Base-by-base conservation (phyloP, 2,888 invertebrate genomes). In the Mellilla xanthometata region DNA sequence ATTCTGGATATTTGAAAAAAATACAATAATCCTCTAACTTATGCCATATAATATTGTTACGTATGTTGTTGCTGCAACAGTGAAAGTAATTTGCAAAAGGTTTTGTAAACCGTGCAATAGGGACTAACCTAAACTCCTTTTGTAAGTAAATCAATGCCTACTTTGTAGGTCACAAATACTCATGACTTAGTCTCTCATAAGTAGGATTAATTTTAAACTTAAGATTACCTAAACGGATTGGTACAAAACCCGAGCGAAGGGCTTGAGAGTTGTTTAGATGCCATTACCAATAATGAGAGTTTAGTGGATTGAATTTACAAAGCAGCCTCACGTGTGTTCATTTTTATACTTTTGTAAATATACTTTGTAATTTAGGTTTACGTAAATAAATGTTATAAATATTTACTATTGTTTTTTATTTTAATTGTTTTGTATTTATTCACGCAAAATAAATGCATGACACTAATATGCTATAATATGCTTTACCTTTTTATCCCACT, bases 341-440 rank as follows among this genome's bases (percentile, higher is more conserved):
- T 56, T 62, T 59, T 62, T 76, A 60, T 69, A 77, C 76, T 81
- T 77, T 83, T 86, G 86, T 86, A 86, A 73, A 85, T 85, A 85
- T 62, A 13, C 8, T 36, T 27, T 27, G 8, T 75, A 72, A 68
- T 62, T 67, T 76, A 76, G 71, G 67, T 59, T 64, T 62, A 64
- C 68, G 67, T 69, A 67, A 72, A 69, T 70, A 76, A 71, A 58
- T 58, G 67, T 66, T 68, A 49, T 27, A 24, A 24, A 50, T 13
- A 45, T 48, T 43, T n/a, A 9, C 7, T 8, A 15, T 31, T 1
- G 15, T 15, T 3, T 2, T 8, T 28, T 19, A 12, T 19, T 3
- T 6, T 19, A 3, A 19, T 1, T 19, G 15, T 6, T 19, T n/a
- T n/a, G n/a, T n/a, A n/a, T n/a, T n/a, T n/a, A n/a, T n/a, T n/a